Percentiles rank a stretch among this genome's conserved stretches.
Evolutionary conservation across 2,113 vertebrate species (phyloP).

Genomic region (Cairina moschata): DNA sequence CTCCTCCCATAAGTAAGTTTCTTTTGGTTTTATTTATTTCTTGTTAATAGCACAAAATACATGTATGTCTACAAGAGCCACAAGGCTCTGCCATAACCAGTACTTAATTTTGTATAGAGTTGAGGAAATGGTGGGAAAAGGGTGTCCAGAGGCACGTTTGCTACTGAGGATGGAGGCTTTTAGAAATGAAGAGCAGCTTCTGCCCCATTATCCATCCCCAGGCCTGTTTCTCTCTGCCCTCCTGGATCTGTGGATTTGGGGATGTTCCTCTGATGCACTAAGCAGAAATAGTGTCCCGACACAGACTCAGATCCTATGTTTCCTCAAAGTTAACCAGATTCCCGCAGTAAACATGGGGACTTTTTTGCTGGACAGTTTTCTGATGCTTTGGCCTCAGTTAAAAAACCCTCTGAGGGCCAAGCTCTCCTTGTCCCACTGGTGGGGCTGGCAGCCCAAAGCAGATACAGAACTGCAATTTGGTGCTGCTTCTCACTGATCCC

Average conservation of each 20-base stretch:
- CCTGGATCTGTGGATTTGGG: not conserved
- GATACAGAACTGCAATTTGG: not conserved
- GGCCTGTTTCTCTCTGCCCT: not conserved
- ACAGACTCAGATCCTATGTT: not conserved
- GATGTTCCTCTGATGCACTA: not conserved
- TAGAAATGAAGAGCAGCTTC: not conserved
- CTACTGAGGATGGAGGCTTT: not conserved
- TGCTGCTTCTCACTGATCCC: not conserved
- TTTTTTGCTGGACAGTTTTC: not conserved
- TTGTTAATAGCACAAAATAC: not conserved
- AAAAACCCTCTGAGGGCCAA: not conserved
- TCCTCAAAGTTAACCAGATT: not conserved
- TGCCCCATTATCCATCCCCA: not conserved
- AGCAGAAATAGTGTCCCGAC: not conserved
- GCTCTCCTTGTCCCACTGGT: not conserved
- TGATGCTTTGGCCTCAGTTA: not conserved
- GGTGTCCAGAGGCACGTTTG: not conserved
- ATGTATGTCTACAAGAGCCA: rapidly evolving
- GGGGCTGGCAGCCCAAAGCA: not conserved
- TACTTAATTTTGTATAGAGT: too few relatives aligned
- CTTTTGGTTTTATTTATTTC: not conserved
- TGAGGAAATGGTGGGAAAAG: not conserved
- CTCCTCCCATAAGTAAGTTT: slow-evolving; percentile 16
- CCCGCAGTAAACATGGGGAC: not conserved
- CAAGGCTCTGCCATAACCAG: not conserved